These are phyloP conservation scores for Rhopalosiphum maidis DNA, from an alignment of 1,140 invertebrate genomes.

Conservation along the genomic window DNA sequence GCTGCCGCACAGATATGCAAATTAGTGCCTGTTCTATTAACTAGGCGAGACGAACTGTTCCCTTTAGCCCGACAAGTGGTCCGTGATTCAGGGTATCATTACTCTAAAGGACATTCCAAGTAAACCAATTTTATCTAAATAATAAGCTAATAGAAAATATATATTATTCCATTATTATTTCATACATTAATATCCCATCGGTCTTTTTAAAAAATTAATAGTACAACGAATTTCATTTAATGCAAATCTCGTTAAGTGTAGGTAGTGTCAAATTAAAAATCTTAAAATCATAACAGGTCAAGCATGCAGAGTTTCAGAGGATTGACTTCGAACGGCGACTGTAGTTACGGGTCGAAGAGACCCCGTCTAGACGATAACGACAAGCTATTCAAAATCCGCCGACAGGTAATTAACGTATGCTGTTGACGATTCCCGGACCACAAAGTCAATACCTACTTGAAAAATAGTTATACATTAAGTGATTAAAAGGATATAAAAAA, in stretches of 20 bases:
- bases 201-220: background rate
- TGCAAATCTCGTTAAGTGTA: background rate
- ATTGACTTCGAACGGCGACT: conserved; percentile 32
- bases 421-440: background rate
- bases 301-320: conserved; percentile 32
- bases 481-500: background rate
- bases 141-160: background rate
- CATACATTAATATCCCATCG: background rate
- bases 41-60: conserved; percentile 92
- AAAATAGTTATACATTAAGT: background rate
- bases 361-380: conserved; percentile 43
- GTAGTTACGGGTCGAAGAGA: conserved; percentile 55
- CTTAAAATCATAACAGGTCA: background rate
- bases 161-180: background rate
- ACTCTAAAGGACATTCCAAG: conserved; percentile 79
- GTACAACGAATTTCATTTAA: background rate
- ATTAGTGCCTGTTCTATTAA: conserved; percentile 86
- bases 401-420: conserved; percentile 46
- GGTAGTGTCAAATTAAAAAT: background rate
- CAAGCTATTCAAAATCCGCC: conserved; percentile 39
- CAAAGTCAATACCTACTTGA: background rate
- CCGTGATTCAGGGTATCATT: conserved; percentile 89
- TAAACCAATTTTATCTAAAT: conserved; percentile 61
- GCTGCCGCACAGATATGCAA: conserved; percentile 94
- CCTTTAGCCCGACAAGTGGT: conserved; percentile 93